These are phyloP conservation scores for Eriocheir sinensis DNA, from an alignment of 1,140 invertebrate species.

Conservation along the genomic window DNA sequence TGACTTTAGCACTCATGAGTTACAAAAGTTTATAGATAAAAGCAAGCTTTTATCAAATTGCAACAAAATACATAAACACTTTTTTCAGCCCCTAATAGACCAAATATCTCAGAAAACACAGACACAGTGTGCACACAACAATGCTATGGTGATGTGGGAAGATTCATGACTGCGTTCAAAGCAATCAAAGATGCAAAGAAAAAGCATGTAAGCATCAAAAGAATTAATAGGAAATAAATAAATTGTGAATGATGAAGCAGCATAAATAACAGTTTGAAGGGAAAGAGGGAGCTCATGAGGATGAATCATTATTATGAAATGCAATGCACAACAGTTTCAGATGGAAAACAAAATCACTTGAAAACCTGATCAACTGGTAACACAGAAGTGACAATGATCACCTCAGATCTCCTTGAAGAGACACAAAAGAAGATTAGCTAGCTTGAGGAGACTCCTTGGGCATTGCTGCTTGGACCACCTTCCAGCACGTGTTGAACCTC, in stretches of 20 bases:
- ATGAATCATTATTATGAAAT: not conserved
- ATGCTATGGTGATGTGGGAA: not conserved
- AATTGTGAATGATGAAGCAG: not conserved
- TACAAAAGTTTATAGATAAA: not conserved
- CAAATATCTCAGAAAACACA: not conserved
- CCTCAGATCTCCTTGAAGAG: not conserved
- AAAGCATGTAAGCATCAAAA: not conserved
- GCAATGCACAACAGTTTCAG: not conserved
- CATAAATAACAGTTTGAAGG: not conserved
- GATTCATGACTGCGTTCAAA: not conserved
- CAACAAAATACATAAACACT: not conserved
- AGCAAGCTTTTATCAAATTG: not conserved
- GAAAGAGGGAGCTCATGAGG: not conserved
- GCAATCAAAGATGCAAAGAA: not conserved
- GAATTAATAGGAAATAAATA: not conserved
- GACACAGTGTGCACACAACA: not conserved
- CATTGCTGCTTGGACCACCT: conserved; percentile 58
- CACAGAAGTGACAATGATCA: not conserved
- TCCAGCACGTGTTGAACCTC: conserved; percentile 55
- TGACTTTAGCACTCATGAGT: not conserved
- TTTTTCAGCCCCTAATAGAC: not conserved
- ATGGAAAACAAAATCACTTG: not conserved
- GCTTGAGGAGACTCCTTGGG: not conserved
- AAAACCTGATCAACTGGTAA: not conserved
- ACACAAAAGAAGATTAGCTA: not conserved